A percentile compares a stretch with the other conserved stretches of the same genome.
phyloP scores from a whole-genome alignment of 1,140 invertebrate species.

The Geopemphigus sp. region DNA sequence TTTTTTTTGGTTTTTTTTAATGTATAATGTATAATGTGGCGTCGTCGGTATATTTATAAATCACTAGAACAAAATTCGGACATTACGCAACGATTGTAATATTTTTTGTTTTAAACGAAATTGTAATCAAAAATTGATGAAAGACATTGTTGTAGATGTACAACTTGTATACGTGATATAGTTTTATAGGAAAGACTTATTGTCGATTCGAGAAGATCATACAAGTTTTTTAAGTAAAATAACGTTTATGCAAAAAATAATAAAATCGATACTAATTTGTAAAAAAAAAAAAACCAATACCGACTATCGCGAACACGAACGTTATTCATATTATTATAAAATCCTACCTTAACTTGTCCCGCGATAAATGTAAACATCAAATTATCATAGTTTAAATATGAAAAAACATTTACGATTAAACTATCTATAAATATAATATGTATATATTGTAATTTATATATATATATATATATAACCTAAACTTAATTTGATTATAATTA shows the following conservation, averaged over 20 bases:
- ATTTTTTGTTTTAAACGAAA: background rate
- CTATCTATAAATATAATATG: background rate
- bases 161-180: background rate
- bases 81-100: background rate
- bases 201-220: background rate
- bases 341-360: background rate
- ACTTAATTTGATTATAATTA: conserved; percentile 39
- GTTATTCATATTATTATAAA: conserved; percentile 19
- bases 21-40: background rate
- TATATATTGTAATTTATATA: too few species aligned
- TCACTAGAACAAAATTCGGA: background rate
- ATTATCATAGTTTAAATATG: background rate
- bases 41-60: background rate
- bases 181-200: background rate
- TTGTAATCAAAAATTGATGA: too few species aligned
- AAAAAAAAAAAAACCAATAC: background rate
- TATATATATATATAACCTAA: background rate
- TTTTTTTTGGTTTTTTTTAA: background rate
- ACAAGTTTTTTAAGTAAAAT: background rate
- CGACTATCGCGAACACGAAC: conserved; percentile 4
- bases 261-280: too few species aligned
- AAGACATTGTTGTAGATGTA: too few species aligned
- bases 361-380: conserved; percentile 23
- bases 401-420: background rate
- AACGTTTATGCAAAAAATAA: background rate